Conservation (phyloP, 2,888 invertebrate species). For the Brachycybe producta region DNA sequence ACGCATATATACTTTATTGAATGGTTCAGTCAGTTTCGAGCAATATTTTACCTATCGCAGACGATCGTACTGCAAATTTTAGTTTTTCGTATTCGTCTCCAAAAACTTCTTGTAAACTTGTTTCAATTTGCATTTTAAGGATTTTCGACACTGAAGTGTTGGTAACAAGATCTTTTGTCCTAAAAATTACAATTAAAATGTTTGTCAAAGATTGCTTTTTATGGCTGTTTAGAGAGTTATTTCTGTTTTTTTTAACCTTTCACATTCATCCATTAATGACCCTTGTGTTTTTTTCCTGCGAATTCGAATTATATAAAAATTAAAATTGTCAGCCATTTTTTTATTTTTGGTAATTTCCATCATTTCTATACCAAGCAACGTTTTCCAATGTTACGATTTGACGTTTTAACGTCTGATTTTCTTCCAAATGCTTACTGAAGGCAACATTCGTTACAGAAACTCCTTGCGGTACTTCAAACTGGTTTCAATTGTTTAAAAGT, state of each 20-base stretch:
- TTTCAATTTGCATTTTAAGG: neutral
- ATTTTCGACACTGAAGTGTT: constrained; percentile 1
- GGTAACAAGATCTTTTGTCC: constrained; percentile 3
- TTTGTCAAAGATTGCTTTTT: too few species aligned
- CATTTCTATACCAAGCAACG: constrained; percentile 31
- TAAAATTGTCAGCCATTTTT: too few species aligned
- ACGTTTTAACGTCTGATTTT: constrained; percentile 36
- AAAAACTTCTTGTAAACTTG: constrained; percentile 14
- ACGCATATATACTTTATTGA: neutral
- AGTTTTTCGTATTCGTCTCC: constrained; percentile 3
- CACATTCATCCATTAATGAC: constrained; percentile 10
- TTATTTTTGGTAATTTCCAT: neutral
- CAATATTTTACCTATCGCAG: constrained; percentile 19
- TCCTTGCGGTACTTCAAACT: constrained; percentile 51
- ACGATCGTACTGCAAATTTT: constrained; percentile 19
- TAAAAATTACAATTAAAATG: too few species aligned
- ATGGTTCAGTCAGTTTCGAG: too few species aligned
- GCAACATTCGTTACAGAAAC: constrained; percentile 54
- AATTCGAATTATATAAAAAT: neutral
- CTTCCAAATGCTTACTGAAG: constrained; percentile 45
- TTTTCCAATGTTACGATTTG: constrained; percentile 42
- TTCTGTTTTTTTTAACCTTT: constrained; percentile 11
- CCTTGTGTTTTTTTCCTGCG: neutral
- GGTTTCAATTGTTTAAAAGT: too few species aligned
- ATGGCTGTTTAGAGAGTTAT: too few species aligned